Percentiles rank a stretch among this genome's conserved stretches.
phyloP scores from a whole-genome alignment of 2,113 vertebrate species.

The Saiga tatarica region DNA sequence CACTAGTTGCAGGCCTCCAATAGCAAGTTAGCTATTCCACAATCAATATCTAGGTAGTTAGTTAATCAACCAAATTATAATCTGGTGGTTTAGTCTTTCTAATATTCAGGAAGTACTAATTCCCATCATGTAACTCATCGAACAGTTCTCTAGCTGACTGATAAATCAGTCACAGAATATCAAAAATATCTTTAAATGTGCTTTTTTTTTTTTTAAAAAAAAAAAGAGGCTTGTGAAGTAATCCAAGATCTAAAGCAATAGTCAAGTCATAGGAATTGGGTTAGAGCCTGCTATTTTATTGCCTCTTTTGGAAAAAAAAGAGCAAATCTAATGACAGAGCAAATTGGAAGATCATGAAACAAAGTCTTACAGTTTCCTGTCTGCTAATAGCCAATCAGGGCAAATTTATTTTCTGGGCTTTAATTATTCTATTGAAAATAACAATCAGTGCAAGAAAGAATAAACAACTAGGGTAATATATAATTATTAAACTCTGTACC shows the following conservation, averaged over 20 bases:
- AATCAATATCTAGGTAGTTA: not conserved
- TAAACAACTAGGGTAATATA: not conserved
- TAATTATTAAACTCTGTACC: slow-evolving; percentile 7
- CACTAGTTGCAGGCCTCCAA: not conserved
- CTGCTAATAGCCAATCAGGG: not conserved
- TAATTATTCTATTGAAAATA: slow-evolving; percentile 30
- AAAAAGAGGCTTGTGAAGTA: not conserved
- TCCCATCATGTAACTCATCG: not conserved
- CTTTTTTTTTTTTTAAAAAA: not conserved
- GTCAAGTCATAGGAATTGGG: not conserved
- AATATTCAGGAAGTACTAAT: not conserved
- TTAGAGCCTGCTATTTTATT: not conserved
- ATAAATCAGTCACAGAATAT: not conserved
- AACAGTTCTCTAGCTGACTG: not conserved
- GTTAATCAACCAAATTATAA: not conserved
- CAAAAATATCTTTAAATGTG: not conserved
- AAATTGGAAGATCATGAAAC: slow-evolving; percentile 27
- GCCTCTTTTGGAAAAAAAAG: not conserved
- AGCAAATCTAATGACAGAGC: slow-evolving; percentile 12
- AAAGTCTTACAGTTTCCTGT: not conserved
- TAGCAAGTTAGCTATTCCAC: slow-evolving; percentile 14
- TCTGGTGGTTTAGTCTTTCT: not conserved
- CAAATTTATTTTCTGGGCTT: slow-evolving; percentile 26
- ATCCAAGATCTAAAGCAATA: not conserved
- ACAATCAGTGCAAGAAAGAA: not conserved